These are phyloP conservation scores for Oceanites oceanicus DNA, from an alignment of 2,113 vertebrate species.

Conservation along the genomic window DNA sequence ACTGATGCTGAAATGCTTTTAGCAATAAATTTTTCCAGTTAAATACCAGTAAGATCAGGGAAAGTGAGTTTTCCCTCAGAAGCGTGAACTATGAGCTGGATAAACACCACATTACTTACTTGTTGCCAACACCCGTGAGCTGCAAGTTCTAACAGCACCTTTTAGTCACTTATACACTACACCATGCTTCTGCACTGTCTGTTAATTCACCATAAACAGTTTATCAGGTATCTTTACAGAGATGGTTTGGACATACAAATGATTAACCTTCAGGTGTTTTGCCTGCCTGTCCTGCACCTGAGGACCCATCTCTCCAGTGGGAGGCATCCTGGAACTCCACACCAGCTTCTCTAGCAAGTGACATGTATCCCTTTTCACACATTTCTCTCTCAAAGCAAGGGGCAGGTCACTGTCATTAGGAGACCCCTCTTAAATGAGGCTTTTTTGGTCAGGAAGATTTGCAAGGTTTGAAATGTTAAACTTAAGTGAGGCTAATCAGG, in stretches of 20 bases:
- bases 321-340: not conserved
- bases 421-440: not conserved
- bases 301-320: not conserved
- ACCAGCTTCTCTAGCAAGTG: not conserved
- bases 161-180: not conserved
- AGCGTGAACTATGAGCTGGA: not conserved
- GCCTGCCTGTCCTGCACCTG: not conserved
- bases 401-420: not conserved
- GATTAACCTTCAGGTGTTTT: not conserved
- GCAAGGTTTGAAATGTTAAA: not conserved
- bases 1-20: not conserved
- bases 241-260: not conserved
- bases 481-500: not conserved
- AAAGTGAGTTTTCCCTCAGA: not conserved
- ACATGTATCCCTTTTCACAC: not conserved
- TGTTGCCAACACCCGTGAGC: not conserved
- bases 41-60: not conserved
- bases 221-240: not conserved
- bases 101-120: not conserved
- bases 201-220: not conserved
- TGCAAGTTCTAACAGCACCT: not conserved
- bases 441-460: not conserved
- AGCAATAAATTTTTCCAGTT: not conserved
- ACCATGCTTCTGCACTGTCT: not conserved
- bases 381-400: not conserved